Conservation (phyloP, 2,797 vertebrate species). For the Emydoidea blandingii region DNA sequence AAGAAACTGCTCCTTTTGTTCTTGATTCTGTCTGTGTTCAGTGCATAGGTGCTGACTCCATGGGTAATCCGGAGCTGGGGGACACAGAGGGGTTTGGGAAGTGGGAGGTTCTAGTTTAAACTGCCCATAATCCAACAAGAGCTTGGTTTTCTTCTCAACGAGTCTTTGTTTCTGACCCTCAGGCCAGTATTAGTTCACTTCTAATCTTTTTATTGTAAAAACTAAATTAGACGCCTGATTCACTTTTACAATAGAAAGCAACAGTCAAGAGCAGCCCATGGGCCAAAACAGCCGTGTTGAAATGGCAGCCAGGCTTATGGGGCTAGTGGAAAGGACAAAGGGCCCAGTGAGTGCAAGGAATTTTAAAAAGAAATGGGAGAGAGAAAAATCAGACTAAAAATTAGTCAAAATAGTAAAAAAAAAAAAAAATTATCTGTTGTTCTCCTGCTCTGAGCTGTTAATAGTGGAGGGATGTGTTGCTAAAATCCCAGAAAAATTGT, state of each 20-base stretch:
- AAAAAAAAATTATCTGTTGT: background rate
- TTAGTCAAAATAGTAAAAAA: background rate
- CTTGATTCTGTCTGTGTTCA: background rate
- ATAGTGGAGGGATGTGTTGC: background rate
- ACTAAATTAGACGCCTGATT: conserved; percentile 3
- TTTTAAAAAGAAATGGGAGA: background rate
- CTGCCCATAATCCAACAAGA: background rate
- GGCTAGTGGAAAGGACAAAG: background rate
- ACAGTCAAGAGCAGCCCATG: background rate
- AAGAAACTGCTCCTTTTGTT: background rate
- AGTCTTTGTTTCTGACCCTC: background rate
- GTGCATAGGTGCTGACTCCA: too few relatives aligned
- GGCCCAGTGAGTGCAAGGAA: background rate
- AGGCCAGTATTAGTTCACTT: background rate
- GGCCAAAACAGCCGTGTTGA: background rate
- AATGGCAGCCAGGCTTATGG: background rate
- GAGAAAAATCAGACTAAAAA: background rate
- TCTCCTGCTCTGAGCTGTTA: background rate
- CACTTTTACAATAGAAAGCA: background rate
- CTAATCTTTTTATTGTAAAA: conserved; percentile 11
- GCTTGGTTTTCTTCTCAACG: conserved; percentile 2
- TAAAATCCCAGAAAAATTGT: background rate
- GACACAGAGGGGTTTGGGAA: background rate
- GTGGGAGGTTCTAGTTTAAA: background rate
- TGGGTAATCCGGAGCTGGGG: too few relatives aligned